Base-by-base conservation (phyloP, 2,113 vertebrate genomes). In the Microcebus jonahi region DNA sequence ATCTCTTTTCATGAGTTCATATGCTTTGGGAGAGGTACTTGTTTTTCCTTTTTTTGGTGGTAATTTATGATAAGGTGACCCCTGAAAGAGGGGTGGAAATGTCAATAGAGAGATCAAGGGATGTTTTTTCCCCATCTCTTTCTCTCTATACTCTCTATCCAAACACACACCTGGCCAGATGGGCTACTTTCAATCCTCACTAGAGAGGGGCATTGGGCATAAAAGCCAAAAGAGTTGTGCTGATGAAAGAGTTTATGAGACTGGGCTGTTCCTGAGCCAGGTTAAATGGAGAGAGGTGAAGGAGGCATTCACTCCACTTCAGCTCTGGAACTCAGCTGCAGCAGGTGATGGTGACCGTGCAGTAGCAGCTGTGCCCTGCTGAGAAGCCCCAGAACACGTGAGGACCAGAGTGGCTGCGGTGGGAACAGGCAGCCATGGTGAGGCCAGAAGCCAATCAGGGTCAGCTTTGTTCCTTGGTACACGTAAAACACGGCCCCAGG, bases 211-310 rank as follows among this genome's bases (percentile, higher is more conserved):
- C 36, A 61, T 42, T 89, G 70, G 68, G 59, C 70, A 63, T 57
- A 82, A 75, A 95, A 88, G 55, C 65, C 68, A 68, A 57, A 94
- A 88, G n/a, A 77, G 17, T 84, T 88, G 86, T 65, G 2, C 68
- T 57, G 68, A 70, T 53, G 70, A 81, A 82, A 89, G 23, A 39
- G 6, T 42, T 88, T 84, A n/a, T 65, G 68, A 91, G 34, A 79
- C 70, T 42, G 23, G 61, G 20, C 34, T 90, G 14, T 73, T 39
- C 84, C 42, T 67, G 14, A 34, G 17, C 18, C 39, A 11, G 48
- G 50, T 75, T 93, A n/a, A 15, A 14, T 71, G 34, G 59, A 85
- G 8, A 90, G 45, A 79, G 65, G 18, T 63, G 45, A 45, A 70
- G 27, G 81, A 91, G 14, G 9, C n/a, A 34, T 59, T 65, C 8